Base-by-base conservation (phyloP, 2,888 invertebrate genomes). In the Pilophorus perplexus region DNA sequence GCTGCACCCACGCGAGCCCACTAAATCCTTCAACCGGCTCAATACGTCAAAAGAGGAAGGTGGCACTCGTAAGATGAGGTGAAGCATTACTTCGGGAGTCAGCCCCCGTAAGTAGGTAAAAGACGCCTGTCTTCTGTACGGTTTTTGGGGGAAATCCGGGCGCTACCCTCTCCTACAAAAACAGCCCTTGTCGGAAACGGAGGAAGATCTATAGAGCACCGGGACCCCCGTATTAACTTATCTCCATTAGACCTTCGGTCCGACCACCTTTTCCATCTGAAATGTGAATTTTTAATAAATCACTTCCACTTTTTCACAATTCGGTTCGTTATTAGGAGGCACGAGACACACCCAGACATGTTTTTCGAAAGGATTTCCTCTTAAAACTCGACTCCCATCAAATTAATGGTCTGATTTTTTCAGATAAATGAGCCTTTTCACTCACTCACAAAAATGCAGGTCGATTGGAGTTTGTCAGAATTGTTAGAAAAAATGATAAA, bases 11-110 rank as follows among this genome's bases (percentile, higher is more conserved):
- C 59, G 18, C 59, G 59, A 59, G 59, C 42, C 59, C 33, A 38
- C 59, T 59, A 59, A 59, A 59, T 59, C 59, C 59, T 59, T 59
- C 59, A 25, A 23, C 59, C 25, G 59, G 59, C 59, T 59, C 59
- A 59, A 59, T 59, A 59, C 59, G 59, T 59, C 59, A 59, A 52
- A 18, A 25, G 28, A 12, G 52, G 28, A 25, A 25, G 25, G 25
- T 25, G 46, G n/a, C n/a, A n/a, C n/a, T 46, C 46, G 23, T 22
- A 46, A 52, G 25, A 52, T 52, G 52, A 52, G 52, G 52, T 52
- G 52, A 52, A 25, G 52, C 52, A 52, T 52, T 52, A 25, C 46
- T 2, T 14, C n/a, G 23, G 23, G 46, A 23, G 25, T 46, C 25
- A 28, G 52, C 27, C 28, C 28, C 48, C 48, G 8, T 48, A 48